Percentiles rank a stretch among this genome's conserved stretches.
phyloP scores from a whole-genome alignment of 1,140 invertebrate species.

The Rhysida immarginata region DNA sequence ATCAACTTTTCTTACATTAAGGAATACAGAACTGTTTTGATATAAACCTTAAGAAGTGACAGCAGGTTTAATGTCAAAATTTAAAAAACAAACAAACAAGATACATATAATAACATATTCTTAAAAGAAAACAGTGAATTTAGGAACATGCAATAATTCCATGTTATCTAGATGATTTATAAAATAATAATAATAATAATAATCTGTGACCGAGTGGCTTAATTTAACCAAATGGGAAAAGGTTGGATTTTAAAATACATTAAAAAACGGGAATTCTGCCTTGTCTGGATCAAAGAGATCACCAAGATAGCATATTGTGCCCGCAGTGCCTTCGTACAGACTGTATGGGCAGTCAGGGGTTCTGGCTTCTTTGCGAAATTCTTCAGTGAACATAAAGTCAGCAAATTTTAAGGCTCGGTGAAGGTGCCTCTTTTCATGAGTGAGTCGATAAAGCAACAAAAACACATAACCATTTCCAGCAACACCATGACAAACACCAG shows the following conservation, averaged over 20 bases:
- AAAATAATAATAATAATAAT: too few relatives aligned
- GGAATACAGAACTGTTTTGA: too few relatives aligned
- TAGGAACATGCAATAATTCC: too few relatives aligned
- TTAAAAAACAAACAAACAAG: too few relatives aligned
- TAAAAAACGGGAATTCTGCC: slow-evolving; percentile 73
- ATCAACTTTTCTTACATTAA: too few relatives aligned
- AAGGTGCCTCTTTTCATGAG: slow-evolving; percentile 50
- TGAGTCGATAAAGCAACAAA: slow-evolving; percentile 58
- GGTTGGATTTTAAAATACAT: slow-evolving; percentile 41
- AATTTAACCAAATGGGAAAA: too few relatives aligned
- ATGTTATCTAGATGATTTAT: too few relatives aligned
- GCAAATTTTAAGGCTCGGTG: slow-evolving; percentile 59
- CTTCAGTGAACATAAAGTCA: slow-evolving; percentile 48
- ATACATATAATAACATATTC: too few relatives aligned
- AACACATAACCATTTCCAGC: slow-evolving; percentile 75
- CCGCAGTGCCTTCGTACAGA: slow-evolving; percentile 71
- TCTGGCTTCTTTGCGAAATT: slow-evolving; percentile 48
- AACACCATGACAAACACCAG: slow-evolving; percentile 66
- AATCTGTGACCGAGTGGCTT: too few relatives aligned
- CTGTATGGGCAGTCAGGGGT: slow-evolving; percentile 65
- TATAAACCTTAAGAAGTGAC: too few relatives aligned
- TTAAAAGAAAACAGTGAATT: too few relatives aligned
- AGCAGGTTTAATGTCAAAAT: too few relatives aligned
- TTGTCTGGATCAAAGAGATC: slow-evolving; percentile 56
- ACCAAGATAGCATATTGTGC: slow-evolving; percentile 61